Conservation (phyloP, 2,797 vertebrate species). For the Labroides dimidiatus region DNA sequence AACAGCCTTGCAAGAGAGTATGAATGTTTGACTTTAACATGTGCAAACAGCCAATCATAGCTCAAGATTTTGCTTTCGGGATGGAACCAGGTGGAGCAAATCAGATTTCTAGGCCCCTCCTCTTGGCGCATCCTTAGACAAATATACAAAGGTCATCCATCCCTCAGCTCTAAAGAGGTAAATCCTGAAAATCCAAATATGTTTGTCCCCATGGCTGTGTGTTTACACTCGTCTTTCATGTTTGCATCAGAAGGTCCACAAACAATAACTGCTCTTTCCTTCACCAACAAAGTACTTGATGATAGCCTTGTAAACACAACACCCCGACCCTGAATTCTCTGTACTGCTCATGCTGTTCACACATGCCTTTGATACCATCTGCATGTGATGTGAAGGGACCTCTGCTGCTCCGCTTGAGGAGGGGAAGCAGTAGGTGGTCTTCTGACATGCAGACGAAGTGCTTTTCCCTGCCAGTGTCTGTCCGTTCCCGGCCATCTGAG, state of each 20-base stretch:
- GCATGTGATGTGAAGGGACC: slow-evolving; percentile 59
- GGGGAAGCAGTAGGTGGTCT: slow-evolving; percentile 64
- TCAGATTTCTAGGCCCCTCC: no score
- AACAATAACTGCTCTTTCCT: slow-evolving; percentile 37
- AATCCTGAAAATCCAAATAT: background rate
- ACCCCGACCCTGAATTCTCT: slow-evolving; percentile 48
- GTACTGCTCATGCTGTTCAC: slow-evolving; percentile 50
- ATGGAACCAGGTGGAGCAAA: no score
- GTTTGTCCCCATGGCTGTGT: slow-evolving; percentile 1
- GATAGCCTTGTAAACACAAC: slow-evolving; percentile 41
- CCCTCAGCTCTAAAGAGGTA: background rate
- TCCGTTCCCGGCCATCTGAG: slow-evolving; percentile 45
- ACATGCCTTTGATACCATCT: slow-evolving; percentile 64
- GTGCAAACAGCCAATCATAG: no score
- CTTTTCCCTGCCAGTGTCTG: slow-evolving; percentile 59
- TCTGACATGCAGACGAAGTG: slow-evolving; percentile 57
- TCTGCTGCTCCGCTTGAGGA: slow-evolving; percentile 56
- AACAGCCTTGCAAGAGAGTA: no score
- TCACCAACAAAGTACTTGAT: slow-evolving; percentile 18
- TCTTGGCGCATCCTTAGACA: background rate
- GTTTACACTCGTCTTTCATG: slow-evolving; percentile 9
- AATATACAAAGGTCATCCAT: background rate
- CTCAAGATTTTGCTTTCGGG: no score
- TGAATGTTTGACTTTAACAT: no score
- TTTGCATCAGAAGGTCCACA: slow-evolving; percentile 38